These are phyloP conservation scores for Harpalus rufipes DNA, from an alignment of 2,888 invertebrate species.

Conservation along the genomic window DNA sequence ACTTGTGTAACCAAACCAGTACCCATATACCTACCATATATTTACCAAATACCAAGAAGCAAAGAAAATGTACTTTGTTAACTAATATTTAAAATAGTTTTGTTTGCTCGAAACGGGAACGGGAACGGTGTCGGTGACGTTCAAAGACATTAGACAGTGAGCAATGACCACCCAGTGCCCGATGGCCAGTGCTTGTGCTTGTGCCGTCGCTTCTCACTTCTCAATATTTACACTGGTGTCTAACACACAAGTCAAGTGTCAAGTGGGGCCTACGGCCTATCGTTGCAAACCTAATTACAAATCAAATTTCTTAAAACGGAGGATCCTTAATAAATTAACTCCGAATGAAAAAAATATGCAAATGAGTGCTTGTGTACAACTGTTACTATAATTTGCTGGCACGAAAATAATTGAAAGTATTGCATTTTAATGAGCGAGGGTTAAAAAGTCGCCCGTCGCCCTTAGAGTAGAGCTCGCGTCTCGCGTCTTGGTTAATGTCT, in stretches of 20 bases:
- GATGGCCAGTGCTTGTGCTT: slow-evolving; percentile 7
- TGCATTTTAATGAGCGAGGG: slow-evolving; percentile 74
- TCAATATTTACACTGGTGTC: slow-evolving; percentile 15
- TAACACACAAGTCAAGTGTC: slow-evolving; percentile 28
- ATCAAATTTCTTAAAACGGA: slow-evolving; percentile 62
- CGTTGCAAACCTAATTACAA: slow-evolving; percentile 54
- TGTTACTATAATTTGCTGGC: slow-evolving; percentile 76
- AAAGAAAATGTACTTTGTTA: slow-evolving; percentile 36
- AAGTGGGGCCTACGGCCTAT: slow-evolving; percentile 5
- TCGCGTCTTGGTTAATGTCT: slow-evolving; percentile 76
- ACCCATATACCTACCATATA: neutral
- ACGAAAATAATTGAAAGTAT: slow-evolving; percentile 76
- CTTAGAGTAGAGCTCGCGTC: slow-evolving; percentile 31
- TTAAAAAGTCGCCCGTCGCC: slow-evolving; percentile 59
- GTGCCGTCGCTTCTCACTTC: slow-evolving; percentile 41
- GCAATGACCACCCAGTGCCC: slow-evolving; percentile 8
- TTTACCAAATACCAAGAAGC: slow-evolving; percentile 42
- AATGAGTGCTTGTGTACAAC: slow-evolving; percentile 75
- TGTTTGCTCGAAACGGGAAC: slow-evolving; percentile 59
- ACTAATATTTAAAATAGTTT: slow-evolving; percentile 61
- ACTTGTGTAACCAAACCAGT: too few species aligned
- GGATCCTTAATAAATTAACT: slow-evolving; percentile 60
- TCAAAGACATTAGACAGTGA: slow-evolving; percentile 42
- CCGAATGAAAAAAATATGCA: slow-evolving; percentile 70
- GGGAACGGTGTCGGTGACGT: slow-evolving; percentile 46